Evolutionary conservation across 2,888 invertebrate species (phyloP).

Genomic region (Tachystola acroxantha): DNA sequence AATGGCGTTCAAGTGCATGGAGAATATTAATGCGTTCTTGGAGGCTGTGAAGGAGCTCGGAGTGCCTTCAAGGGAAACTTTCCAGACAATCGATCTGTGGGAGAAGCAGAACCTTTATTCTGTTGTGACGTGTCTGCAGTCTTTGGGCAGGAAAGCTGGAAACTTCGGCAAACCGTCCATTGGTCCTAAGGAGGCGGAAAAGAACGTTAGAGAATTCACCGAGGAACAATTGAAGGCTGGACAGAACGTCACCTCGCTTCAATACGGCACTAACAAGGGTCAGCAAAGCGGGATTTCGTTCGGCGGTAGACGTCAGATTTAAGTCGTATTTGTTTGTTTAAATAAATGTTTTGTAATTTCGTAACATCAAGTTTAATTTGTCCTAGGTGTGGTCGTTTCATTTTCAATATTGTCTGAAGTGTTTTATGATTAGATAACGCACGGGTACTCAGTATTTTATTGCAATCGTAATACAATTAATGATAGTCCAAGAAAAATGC

Average conservation of each 20-base stretch:
- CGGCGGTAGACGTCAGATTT: constrained; percentile 97
- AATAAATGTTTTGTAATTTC: constrained; percentile 54
- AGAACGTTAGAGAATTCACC: constrained; percentile 94
- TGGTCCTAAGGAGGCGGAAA: constrained; percentile 97
- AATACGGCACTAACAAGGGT: constrained; percentile 98
- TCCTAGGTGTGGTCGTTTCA: constrained; percentile 28
- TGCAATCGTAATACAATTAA: constrained; percentile 8
- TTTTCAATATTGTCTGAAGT: constrained; percentile 13
- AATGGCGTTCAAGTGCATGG: constrained; percentile 99
- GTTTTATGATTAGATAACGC: constrained; percentile 48
- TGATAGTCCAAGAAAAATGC: background rate
- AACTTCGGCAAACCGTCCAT: constrained; percentile 92
- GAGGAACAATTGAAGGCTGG: constrained; percentile 96
- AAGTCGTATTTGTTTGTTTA: constrained; percentile 53
- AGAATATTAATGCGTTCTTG: constrained; percentile 96
- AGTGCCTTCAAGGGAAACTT: constrained; percentile 95
- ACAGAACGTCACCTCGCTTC: constrained; percentile 94
- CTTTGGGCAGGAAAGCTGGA: constrained; percentile 94
- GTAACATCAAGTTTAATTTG: constrained; percentile 25
- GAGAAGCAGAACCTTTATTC: constrained; percentile 97
- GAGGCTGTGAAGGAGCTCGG: constrained; percentile 91
- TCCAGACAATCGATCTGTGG: constrained; percentile 99
- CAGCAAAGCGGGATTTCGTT: constrained; percentile 97
- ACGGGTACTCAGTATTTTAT: constrained; percentile 8
- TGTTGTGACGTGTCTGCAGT: constrained; percentile 96